Evolutionary conservation across 2,797 vertebrate genomes (phyloP).

Genomic region (Muscicapa striata): DNA sequence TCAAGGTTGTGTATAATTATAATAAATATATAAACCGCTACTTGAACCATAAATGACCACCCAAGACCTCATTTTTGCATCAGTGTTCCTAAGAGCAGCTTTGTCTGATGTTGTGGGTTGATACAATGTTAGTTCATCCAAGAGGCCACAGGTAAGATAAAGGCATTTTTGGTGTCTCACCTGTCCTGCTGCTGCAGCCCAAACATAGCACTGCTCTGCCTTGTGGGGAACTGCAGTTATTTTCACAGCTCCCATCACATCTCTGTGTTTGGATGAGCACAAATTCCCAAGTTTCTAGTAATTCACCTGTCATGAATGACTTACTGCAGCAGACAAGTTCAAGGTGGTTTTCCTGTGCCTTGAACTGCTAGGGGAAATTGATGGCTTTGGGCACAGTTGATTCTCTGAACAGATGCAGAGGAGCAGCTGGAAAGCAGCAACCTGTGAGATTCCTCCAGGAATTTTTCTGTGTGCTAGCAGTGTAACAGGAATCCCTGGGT

Average conservation of each 20-base stretch:
- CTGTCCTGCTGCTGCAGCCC: background rate
- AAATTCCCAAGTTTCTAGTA: background rate
- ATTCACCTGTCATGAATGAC: accelerated
- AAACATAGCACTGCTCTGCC: accelerated
- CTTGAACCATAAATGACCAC: constrained; percentile 53
- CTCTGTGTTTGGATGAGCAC: background rate
- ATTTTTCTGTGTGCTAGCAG: background rate
- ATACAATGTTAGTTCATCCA: accelerated
- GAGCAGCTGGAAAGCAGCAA: background rate
- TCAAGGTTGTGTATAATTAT: constrained; percentile 65
- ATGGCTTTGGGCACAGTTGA: background rate
- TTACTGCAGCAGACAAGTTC: background rate
- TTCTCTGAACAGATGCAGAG: background rate
- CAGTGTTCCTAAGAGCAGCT: background rate
- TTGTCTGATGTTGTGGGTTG: background rate
- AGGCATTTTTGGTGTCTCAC: background rate
- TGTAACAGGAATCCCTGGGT: background rate
- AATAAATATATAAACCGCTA: constrained; percentile 71
- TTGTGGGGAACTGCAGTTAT: background rate
- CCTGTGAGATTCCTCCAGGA: background rate
- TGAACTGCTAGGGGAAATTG: background rate
- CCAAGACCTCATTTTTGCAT: constrained; percentile 44
- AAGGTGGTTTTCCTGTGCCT: background rate
- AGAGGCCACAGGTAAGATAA: background rate
- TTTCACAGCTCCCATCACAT: background rate